Percentiles rank a stretch among this genome's conserved stretches.
Evolutionary conservation across 2,113 vertebrate genomes (phyloP).

Genomic region (Rhea pennata): DNA sequence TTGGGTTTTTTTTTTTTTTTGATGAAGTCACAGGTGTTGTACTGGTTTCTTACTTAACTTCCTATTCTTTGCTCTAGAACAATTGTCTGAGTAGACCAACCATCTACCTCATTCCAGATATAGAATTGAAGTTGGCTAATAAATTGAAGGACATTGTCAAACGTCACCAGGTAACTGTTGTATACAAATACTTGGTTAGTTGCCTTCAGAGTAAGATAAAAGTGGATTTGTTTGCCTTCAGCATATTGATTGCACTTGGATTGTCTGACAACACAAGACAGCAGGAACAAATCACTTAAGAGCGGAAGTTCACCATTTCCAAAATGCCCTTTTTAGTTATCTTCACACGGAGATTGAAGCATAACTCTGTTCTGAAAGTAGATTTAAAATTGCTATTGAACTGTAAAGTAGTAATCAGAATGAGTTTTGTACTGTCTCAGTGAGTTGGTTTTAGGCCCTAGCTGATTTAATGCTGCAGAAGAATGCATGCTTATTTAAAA

Average conservation of each 20-base stretch:
- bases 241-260: fast-evolving
- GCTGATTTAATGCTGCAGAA: neutral
- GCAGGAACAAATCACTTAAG: neutral
- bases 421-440: fast-evolving
- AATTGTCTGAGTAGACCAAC: slow-evolving; percentile 94
- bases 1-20: no score
- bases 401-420: neutral
- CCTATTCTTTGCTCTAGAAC: slow-evolving; percentile 79
- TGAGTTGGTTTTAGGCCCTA: neutral
- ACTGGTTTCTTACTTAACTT: neutral
- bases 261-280: neutral
- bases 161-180: slow-evolving; percentile 90
- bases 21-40: neutral
- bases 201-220: no score
- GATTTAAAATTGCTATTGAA: neutral
- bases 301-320: neutral
- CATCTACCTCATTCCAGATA: slow-evolving; percentile 92
- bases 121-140: slow-evolving; percentile 92
- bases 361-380: neutral
- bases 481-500: neutral
- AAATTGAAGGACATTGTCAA: slow-evolving; percentile 98
- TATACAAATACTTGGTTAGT: no score
- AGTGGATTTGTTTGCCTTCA: neutral
- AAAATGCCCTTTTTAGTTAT: fast-evolving
- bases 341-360: fast-evolving